Evolutionary conservation across 2,113 vertebrate genomes (phyloP).

Genomic region (Hepsetus odoe): DNA sequence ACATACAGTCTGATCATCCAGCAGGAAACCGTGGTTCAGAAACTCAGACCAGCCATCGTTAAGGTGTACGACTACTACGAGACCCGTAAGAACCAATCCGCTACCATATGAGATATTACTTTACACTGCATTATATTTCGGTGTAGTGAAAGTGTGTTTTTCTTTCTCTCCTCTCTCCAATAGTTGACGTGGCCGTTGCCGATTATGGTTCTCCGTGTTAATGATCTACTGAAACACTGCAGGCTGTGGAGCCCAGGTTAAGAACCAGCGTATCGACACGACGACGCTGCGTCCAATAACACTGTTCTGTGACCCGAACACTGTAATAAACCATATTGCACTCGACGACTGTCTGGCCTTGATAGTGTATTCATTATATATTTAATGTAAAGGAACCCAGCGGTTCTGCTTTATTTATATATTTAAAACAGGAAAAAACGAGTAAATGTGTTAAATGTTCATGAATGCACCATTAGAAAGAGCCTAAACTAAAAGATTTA

Average conservation of each 20-base stretch:
- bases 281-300: no score
- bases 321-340: neutral
- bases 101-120: neutral
- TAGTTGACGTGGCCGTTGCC: conserved; percentile 67
- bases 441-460: no score
- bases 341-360: neutral
- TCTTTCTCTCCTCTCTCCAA: neutral
- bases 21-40: conserved; percentile 72
- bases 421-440: no score
- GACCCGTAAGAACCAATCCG: conserved; percentile 72
- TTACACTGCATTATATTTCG: conserved; percentile 2
- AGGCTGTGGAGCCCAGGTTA: neutral
- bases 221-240: neutral
- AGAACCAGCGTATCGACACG: no score
- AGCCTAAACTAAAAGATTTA: no score
- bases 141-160: neutral
- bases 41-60: conserved; percentile 80
- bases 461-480: no score
- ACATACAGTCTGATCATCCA: conserved; percentile 66
- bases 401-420: no score
- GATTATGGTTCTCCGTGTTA: conserved; percentile 71
- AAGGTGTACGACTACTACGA: conserved; percentile 88
- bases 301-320: neutral
- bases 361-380: no score
- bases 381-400: no score